A percentile compares a stretch with the other conserved stretches of the same genome.
phyloP scores from a whole-genome alignment of 2,113 vertebrate species.

The Bombycilla garrulus region DNA sequence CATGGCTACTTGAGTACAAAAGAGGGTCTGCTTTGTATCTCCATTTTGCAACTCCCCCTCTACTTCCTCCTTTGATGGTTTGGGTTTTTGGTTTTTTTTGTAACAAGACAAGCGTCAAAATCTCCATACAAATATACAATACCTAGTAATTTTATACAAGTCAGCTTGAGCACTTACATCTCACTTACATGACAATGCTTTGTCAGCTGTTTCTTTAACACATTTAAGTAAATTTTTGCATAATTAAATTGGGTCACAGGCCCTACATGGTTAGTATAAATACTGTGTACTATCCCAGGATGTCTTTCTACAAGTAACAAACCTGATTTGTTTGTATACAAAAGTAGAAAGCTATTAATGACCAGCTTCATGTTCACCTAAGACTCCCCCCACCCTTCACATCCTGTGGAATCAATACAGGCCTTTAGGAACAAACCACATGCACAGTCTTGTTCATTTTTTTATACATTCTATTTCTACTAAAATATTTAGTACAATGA shows the following conservation, averaged over 20 bases:
- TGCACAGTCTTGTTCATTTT: not conserved
- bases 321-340: not conserved
- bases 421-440: not conserved
- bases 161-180: not conserved
- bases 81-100: not conserved
- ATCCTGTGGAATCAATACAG: not conserved
- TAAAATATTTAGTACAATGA: not conserved
- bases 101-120: not conserved
- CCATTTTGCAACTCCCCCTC: not conserved
- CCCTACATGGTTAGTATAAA: not conserved
- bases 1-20: not conserved
- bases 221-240: not conserved
- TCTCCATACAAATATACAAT: not conserved
- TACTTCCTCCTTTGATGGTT: not conserved
- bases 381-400: not conserved
- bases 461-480: not conserved
- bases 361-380: not conserved
- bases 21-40: not conserved
- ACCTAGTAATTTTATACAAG: not conserved
- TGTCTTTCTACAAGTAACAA: not conserved
- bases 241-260: not conserved
- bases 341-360: not conserved
- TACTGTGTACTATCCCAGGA: not conserved
- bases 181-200: not conserved
- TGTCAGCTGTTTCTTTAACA: not conserved